Base-by-base conservation (phyloP, 2,113 vertebrate genomes). In the Melozone crissalis region DNA sequence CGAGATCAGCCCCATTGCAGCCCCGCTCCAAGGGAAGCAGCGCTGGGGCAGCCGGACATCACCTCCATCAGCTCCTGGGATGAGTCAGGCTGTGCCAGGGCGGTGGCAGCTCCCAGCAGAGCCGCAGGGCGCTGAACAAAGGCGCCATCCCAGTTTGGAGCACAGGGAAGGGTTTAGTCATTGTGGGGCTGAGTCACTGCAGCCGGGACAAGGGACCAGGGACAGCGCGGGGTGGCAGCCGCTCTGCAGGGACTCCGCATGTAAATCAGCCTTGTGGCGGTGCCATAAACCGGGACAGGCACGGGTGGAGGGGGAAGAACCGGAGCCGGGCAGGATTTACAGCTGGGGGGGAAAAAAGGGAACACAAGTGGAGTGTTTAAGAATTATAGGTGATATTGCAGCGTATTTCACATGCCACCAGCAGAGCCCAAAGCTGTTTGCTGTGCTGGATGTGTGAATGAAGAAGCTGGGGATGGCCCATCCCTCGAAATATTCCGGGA, bases 91-190 rank as follows among this genome's bases (percentile, higher is more conserved):
- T 0, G 76, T 84, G 77, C 80, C 91, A 74, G 94, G 94, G 86
- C 15, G 57, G 78, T 3, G 35, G 78, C 75, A 51, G 83, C 89
- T 87, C 37, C 88, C 86, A 6, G 57, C 86, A 6, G 57, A 47
- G 13, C 65, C 39, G 90, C 31, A 6, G 85, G 5, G 71, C 37
- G 1, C 7, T 30, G 78, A 73, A 35, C 74, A 91, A 54, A 92
- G 85, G 12, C 79, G 86, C 67, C 4, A 6, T 55, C 33, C 27
- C 78, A 5, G 82, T 1, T 76, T 10, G 78, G 2, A 28, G 87
- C 1, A 16, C 66, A 93, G 92, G 95, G 83, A 95, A 93, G 77
- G 93, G 91, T 94, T 94, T 96, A 86, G 84, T 94, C 93, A 94
- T 2, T 2, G 58, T 8, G 5, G 1, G 27, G 31, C 82, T 94